Conservation (phyloP, 2,888 invertebrate species). For the Lasioglossum pauxillum region DNA sequence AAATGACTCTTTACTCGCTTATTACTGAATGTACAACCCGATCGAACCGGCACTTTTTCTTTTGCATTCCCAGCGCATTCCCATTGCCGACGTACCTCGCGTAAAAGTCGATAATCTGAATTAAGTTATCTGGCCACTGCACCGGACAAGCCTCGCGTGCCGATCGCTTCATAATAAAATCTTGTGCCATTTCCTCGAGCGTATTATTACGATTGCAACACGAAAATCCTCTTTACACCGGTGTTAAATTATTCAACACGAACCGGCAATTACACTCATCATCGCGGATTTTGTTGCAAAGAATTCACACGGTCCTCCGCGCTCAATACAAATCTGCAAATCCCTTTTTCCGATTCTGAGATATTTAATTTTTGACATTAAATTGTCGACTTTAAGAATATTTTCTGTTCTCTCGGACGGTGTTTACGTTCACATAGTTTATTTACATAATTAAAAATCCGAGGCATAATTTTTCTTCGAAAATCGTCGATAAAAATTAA, state of each 20-base stretch:
- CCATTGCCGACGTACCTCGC: neutral
- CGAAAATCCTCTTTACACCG: neutral
- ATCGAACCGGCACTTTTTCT: neutral
- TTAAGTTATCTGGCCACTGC: neutral
- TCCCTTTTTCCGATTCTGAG: neutral
- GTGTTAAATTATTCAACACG: neutral
- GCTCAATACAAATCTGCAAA: neutral
- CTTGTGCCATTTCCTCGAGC: neutral
- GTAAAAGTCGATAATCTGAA: slow-evolving; percentile 15
- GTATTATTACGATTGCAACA: neutral
- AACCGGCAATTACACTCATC: neutral
- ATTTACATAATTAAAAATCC: too few relatives aligned
- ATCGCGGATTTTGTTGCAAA: neutral
- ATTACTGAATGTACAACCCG: slow-evolving; percentile 16
- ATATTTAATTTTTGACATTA: neutral
- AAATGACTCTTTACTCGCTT: slow-evolving; percentile 25
- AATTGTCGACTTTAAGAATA: neutral
- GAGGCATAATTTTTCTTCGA: too few relatives aligned
- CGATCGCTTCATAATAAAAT: neutral
- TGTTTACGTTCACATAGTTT: too few relatives aligned
- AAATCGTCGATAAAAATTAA: too few relatives aligned
- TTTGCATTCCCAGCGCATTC: neutral
- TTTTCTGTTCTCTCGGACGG: neutral
- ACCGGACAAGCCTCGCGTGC: neutral
- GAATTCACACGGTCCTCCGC: too few relatives aligned